phyloP scores from a whole-genome alignment of 2,797 vertebrate genomes.

The Sparus aurata region DNA sequence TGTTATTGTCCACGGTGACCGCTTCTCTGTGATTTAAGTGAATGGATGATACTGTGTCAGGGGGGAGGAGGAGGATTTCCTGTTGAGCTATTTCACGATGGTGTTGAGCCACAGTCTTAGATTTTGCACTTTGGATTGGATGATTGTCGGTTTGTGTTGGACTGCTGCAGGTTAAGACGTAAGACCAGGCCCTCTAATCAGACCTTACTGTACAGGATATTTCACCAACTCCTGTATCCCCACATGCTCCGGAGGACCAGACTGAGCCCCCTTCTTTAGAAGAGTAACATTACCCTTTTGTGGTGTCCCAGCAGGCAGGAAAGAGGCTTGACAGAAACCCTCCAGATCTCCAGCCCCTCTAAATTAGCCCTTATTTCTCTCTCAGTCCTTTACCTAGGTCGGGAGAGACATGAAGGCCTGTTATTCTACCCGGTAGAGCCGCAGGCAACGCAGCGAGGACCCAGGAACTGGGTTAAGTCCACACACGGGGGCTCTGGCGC shows the following conservation, averaged over 20 bases:
- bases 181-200: conserved; percentile 38
- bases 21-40: conserved; percentile 78
- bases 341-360: conserved; percentile 62
- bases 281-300: conserved; percentile 35
- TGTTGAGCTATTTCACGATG: conserved; percentile 64
- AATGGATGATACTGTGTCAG: conserved; percentile 66
- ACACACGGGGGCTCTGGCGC: conserved; percentile 79
- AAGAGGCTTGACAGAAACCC: conserved; percentile 51
- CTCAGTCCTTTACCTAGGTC: conserved; percentile 63
- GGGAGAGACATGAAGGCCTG: conserved; percentile 69
- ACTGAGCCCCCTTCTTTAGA: conserved; percentile 39
- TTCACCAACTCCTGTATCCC: conserved; percentile 50
- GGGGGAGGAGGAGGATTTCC: conserved; percentile 46
- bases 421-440: conserved; percentile 72
- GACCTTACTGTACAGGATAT: conserved; percentile 25
- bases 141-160: conserved; percentile 68
- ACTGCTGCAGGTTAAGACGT: conserved; percentile 61
- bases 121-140: conserved; percentile 76
- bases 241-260: conserved; percentile 59
- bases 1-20: conserved; percentile 73
- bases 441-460: conserved; percentile 77
- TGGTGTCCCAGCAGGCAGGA: conserved; percentile 42
- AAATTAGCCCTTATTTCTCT: conserved; percentile 70
- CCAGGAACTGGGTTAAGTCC: conserved; percentile 85
- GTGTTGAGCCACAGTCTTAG: conserved; percentile 78